Evolutionary conservation across 1,140 invertebrate genomes (phyloP), one percentile per base, ranked within the genome.

Genomic region (Drosophila ogumai): DNA sequence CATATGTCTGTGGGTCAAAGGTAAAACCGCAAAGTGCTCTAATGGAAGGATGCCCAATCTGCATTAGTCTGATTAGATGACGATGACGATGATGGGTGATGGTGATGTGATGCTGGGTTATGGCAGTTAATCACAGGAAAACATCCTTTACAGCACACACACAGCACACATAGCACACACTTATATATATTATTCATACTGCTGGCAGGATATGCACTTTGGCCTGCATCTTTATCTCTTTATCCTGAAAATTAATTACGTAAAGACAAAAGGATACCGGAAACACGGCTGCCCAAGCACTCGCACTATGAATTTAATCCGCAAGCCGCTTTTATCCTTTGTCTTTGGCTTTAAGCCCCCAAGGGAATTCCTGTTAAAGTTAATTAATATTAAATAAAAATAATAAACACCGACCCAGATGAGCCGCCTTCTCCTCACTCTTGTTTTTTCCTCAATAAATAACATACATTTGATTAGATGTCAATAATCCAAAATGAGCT

Each of bases 161-260:
- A n/a, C 47, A n/a, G n/a, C n/a, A n/a, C n/a, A n/a, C n/a, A n/a
- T n/a, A n/a, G n/a, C n/a, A 55, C 8, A 40, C 3, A 28, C 13
- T 7, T 3, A 6, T 6, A 28, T 52, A 31, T 43, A 66, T 52
- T 43, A 54, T 67, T 40, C 50, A 71, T 25, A 19, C 28, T 38
- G 22, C 13, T 46, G 56, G 10, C 22, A 41, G 19, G 17, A 43
- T 44, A 34, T 58, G 46, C 60, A 57, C 13, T 47, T 10, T 2
- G 28, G 19, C 34, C 38, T 38, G 15, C 59, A 47, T 46, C 57
- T 46, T 44, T 46, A 36, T 49, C 43, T 13, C 4, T 0, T 25
- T 52, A 81, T 38, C 73, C 86, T 74, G 81, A 77, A 81, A 84
- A 86, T 81, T 86, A 86, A 84, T 84, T 84, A 84, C 55, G 63